phyloP scores from a whole-genome alignment of 2,113 vertebrate species.

The Suncus etruscus region DNA sequence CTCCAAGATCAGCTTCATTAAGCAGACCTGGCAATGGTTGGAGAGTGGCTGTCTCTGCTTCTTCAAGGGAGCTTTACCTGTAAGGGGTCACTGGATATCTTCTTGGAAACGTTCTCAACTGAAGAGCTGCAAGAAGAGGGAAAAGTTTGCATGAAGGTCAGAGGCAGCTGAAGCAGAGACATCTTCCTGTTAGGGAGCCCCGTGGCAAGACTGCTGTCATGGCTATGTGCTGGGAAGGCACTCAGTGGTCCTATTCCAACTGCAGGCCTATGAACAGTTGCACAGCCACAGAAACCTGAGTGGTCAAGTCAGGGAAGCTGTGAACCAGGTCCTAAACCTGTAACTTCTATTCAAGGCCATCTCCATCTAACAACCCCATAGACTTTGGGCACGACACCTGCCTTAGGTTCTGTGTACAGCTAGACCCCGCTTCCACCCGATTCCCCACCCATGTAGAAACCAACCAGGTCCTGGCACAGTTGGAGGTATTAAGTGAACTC shows the following conservation, averaged over 20 bases:
- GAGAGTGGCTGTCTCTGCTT: neutral
- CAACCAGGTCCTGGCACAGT: neutral
- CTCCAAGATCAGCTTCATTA: neutral
- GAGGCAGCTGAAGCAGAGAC: constrained; percentile 40
- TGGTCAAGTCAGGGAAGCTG: neutral
- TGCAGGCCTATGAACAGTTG: constrained; percentile 62
- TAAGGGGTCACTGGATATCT: constrained; percentile 77
- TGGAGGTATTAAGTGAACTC: neutral
- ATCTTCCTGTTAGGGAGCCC: neutral
- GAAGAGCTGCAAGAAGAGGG: constrained; percentile 80
- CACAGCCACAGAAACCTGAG: neutral
- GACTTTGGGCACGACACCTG: neutral
- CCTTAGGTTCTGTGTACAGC: neutral
- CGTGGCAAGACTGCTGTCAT: neutral
- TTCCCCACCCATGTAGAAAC: neutral
- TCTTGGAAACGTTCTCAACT: constrained; percentile 76
- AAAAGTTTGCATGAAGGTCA: neutral
- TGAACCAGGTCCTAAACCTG: neutral
- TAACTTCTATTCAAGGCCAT: neutral
- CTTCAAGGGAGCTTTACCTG: constrained; percentile 83
- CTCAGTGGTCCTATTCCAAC: neutral
- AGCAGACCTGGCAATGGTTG: neutral
- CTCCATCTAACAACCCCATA: neutral
- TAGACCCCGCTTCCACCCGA: neutral
- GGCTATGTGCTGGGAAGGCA: neutral